phyloP scores from a whole-genome alignment of 2,113 vertebrate genomes.

The Menura novaehollandiae region DNA sequence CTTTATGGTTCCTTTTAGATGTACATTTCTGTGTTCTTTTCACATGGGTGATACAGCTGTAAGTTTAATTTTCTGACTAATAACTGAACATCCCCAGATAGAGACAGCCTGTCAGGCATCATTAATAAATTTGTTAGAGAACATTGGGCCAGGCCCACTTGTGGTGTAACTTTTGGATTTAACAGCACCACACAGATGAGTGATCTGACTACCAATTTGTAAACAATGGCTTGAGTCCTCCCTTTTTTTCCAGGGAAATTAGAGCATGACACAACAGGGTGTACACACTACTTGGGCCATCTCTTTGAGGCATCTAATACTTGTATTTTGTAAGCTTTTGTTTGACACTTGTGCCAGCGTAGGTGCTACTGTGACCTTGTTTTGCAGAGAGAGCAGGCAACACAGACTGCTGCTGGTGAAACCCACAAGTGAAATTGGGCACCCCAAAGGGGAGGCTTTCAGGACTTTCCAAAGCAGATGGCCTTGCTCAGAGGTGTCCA shows the following conservation, averaged over 20 bases:
- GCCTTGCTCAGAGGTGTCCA: not conserved
- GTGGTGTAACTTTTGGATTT: not conserved
- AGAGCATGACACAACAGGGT: not conserved
- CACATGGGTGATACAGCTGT: not conserved
- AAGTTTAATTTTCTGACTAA: slow-evolving; percentile 19
- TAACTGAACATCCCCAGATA: slow-evolving; percentile 28
- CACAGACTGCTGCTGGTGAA: not conserved
- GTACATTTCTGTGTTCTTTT: slow-evolving; percentile 8
- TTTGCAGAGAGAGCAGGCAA: not conserved
- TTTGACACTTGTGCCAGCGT: not conserved
- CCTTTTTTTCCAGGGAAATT: not conserved
- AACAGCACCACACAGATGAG: not conserved
- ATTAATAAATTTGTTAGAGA: slow-evolving; percentile 3
- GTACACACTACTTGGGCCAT: not conserved
- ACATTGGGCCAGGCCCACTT: not conserved
- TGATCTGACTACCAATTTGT: not conserved
- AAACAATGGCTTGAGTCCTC: not conserved
- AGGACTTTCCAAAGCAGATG: not conserved
- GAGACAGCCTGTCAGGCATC: not conserved
- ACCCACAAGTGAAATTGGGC: not conserved
- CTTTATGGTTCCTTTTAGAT: not conserved
- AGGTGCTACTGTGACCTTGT: rapidly evolving
- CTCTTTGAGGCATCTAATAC: not conserved
- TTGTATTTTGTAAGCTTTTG: not conserved
- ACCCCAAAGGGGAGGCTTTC: not conserved